Evolutionary conservation across 2,888 invertebrate species (phyloP).

Genomic region (Pogonocherus hispidulus): DNA sequence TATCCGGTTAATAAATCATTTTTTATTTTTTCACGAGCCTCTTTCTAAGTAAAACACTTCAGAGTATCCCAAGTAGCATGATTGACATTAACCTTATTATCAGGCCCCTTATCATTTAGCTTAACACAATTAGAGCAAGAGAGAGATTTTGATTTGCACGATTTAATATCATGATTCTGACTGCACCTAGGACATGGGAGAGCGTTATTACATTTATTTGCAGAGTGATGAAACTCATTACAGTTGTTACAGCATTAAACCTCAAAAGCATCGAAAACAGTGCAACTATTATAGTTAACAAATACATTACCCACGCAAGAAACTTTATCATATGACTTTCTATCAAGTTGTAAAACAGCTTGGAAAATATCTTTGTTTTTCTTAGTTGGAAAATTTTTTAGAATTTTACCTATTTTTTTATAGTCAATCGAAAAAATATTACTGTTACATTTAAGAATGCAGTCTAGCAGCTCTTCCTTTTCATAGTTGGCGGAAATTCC

Average conservation of each 20-base stretch:
- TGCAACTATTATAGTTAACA: conserved; percentile 26
- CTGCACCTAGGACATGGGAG: not conserved
- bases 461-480: too few relatives aligned
- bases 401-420: conserved; percentile 16
- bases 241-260: not conserved
- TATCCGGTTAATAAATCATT: too few relatives aligned
- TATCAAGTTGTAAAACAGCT: conserved; percentile 28
- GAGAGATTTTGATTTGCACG: too few relatives aligned
- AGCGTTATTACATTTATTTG: not conserved
- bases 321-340: conserved; percentile 10
- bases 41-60: too few relatives aligned
- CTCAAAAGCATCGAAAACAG: conserved; percentile 14
- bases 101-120: too few relatives aligned
- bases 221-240: conserved; percentile 5
- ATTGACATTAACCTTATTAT: too few relatives aligned
- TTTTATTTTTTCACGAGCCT: too few relatives aligned
- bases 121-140: too few relatives aligned
- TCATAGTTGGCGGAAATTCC: too few relatives aligned
- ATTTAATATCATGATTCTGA: not conserved
- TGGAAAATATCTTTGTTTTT: too few relatives aligned
- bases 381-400: conserved; percentile 26
- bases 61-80: too few relatives aligned
- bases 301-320: conserved; percentile 21
- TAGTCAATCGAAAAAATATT: not conserved
- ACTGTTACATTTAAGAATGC: too few relatives aligned